Evolutionary conservation across 2,888 invertebrate species (phyloP), one percentile per base, ranked within the genome.

Genomic region (Saturnia japonica): DNA sequence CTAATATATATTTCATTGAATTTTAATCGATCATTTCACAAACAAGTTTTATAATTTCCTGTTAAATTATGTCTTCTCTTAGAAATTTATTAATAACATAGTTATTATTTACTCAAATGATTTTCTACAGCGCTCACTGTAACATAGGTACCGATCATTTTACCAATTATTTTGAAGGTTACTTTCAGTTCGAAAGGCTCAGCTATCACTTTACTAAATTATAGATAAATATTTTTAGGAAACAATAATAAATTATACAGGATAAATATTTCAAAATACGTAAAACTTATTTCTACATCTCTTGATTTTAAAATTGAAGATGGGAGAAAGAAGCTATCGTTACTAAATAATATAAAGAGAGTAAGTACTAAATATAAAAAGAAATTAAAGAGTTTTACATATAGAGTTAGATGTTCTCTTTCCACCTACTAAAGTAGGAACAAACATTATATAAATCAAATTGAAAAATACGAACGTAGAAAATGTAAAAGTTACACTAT

Each of bases 151-250:
- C 62, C 62, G 60, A 71, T 71, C 71, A 47, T 47, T 66, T 71
- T 71, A 71, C 71, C 71, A 71, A 71, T 71, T 71, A 71, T 71
- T 64, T 68, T 42, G 54, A 47, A 68, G 68, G 40, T 42, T 68
- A 62, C 51, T 42, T 64, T 42, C 51, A 47, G 68, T 64, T 47
- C 57, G 43, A 14, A 43, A 68, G 22, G 60, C 60, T 9, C 8
- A 11, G 68, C 3, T 67, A 16, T 70, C 67, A 34, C 22, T 54
- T 70, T 68, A 40, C 70, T 67, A 22, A 68, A 62, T 68, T 45
- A 60, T 60, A 28, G 28, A 60, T 12, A 68, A 60, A 19, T 25
- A 64, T 47, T 45, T 67, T 54, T 66, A 54, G 43, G 47, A 7
- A 62, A 40, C 47, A 3, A 34, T 69, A 62, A 22, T 45, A 43